phyloP scores from a whole-genome alignment of 1,140 invertebrate genomes.

The Drosophila lacteicornis region DNA sequence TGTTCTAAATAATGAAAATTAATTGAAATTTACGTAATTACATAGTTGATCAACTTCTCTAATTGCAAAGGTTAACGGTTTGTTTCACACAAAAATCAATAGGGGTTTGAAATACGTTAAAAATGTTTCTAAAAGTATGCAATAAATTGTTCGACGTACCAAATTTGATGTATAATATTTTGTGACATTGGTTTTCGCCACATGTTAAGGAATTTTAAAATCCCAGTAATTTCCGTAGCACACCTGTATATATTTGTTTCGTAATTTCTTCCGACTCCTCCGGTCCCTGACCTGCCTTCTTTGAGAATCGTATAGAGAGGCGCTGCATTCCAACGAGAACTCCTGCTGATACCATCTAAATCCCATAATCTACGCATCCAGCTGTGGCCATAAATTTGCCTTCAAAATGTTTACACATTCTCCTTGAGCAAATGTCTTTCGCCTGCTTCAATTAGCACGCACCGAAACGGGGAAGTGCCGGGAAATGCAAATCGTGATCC shows the following conservation, averaged over 20 bases:
- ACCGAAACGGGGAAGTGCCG: constrained; percentile 22
- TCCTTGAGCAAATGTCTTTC: constrained; percentile 32
- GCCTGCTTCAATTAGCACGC: constrained; percentile 38
- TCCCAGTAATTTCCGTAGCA: too few species aligned
- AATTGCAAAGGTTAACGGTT: too few species aligned
- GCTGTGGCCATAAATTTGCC: constrained; percentile 35
- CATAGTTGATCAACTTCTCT: not conserved
- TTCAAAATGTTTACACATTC: constrained; percentile 43
- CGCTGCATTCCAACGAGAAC: not conserved
- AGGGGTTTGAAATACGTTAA: too few species aligned
- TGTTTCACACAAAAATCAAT: too few species aligned
- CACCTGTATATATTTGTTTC: not conserved
- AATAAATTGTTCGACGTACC: too few species aligned
- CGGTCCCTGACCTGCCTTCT: constrained; percentile 5
- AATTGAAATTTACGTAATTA: too few species aligned
- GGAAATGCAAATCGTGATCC: constrained; percentile 27
- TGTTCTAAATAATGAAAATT: not conserved
- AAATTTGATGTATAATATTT: too few species aligned
- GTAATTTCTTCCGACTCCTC: not conserved
- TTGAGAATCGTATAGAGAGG: not conserved
- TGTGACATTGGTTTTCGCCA: too few species aligned
- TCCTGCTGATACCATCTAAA: constrained; percentile 8
- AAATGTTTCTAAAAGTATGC: too few species aligned
- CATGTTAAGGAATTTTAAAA: too few species aligned
- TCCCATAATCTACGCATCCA: constrained; percentile 14